Evolutionary conservation across 2,797 vertebrate species (phyloP), one percentile per base, ranked within the genome.

Genomic region (Steatocranus sp.): DNA sequence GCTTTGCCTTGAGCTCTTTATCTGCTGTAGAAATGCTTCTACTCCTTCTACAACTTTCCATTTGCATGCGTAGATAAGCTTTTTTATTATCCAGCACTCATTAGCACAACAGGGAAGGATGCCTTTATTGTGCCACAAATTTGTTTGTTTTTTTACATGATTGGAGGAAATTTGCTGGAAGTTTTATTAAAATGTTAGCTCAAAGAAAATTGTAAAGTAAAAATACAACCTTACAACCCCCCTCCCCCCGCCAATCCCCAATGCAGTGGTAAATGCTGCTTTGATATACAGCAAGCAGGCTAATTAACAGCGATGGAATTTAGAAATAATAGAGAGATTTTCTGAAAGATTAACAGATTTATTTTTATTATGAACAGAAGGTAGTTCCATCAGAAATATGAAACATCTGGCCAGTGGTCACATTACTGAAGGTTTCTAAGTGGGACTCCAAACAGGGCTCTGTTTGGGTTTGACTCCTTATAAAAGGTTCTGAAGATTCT

Each of bases 11-110:
- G 83, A 61, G 46, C 75, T 86, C 50, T 68, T 96, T 96, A 97
- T 97, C 96, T 93, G 87, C 76, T 11, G 32, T 84, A 87, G 76
- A 90, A 92, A 91, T 36, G 86, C 87, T 83, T 75, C 53, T 27
- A 51, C 61, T 73, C 78, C 50, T 90, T 91, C 88, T 79, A 46
- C 79, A 82, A 56, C 86, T 86, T 80, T 63, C 18, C 87, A 46
- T 86, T 89, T 83, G 79, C 63, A 5, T 80, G 86, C 61, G 4
- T 6, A 86, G 93, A 93, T 94, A 90, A 61, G 63, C 41, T 82
- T 63, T 76, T 79, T 78, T 70, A 54, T 87, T 78, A 63, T 73
- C 80, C 48, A 27, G 30, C 9, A 14, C 43, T 38, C 6, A 14
- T 43, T 2, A 50, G 56, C 63, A 78, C 51, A 54, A 15, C 75